phyloP scores from a whole-genome alignment of 2,113 vertebrate species.

The Cynocephalus volans region DNA sequence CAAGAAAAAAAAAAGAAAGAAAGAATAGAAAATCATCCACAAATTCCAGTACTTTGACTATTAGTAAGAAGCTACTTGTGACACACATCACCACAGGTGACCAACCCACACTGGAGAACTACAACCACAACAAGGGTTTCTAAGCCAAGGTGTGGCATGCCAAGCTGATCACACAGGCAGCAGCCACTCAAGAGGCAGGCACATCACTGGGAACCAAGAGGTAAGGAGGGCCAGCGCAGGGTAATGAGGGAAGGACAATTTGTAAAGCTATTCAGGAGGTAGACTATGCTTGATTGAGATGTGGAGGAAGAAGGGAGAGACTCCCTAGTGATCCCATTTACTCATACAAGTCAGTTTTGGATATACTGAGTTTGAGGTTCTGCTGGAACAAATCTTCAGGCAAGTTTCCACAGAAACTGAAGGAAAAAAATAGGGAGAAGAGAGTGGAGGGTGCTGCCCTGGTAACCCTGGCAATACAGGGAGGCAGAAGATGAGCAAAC shows the following conservation, averaged over 20 bases:
- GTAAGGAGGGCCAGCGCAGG: too few relatives aligned
- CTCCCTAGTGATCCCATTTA: neutral
- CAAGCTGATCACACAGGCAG: too few relatives aligned
- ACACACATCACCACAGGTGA: neutral
- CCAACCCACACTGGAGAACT: neutral
- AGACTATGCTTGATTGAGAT: neutral
- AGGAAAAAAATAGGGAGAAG: neutral
- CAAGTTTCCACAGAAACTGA: neutral
- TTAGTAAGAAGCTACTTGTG: neutral
- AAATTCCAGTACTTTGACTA: neutral
- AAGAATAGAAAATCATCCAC: neutral
- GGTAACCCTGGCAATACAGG: neutral
- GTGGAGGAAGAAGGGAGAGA: neutral
- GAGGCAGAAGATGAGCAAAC: neutral
- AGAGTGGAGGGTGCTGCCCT: neutral
- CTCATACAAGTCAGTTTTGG: neutral
- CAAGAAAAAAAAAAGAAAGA: too few relatives aligned
- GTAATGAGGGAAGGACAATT: accelerated
- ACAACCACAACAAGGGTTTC: neutral
- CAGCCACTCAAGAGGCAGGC: too few relatives aligned
- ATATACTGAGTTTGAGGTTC: neutral
- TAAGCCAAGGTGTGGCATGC: neutral
- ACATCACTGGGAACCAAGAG: neutral
- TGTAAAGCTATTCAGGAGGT: too few relatives aligned
- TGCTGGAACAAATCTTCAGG: slow-evolving; percentile 14